Base-by-base conservation (phyloP, 2,888 invertebrate species). In the Colostygia pectinataria region DNA sequence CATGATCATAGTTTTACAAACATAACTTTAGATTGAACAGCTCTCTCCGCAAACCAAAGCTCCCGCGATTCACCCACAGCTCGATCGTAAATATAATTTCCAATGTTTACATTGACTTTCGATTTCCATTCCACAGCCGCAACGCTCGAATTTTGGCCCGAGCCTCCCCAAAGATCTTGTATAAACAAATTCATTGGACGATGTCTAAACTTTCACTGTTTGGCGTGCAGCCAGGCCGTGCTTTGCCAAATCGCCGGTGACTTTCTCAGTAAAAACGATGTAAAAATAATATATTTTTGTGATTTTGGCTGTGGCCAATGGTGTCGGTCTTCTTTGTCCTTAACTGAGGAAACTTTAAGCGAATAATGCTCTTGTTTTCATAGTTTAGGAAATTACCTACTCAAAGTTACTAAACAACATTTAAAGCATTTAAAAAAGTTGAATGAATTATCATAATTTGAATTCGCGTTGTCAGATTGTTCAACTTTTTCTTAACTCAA, bases 101-200 rank as follows among this genome's bases (percentile, higher is more conserved):
- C 71, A 74, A 74, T 79, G 82, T 83, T 81, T 79, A 76, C 76
- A 77, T 74, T 71, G 61, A 67, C 65, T 86, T 83, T 84, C 83
- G 68, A 71, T 81, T 78, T 79, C 74, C 68, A 68, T 68, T 61
- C 57, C 62, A 53, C 55, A 63, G 55, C 61, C 40, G 40, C 20
- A 39, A 27, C 39, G 40, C 46, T 62, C 62, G 62, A 74, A 71
- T 76, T 70, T 77, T 74, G 78, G 80, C 80, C 73, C 75, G 61
- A 59, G 65, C 63, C 69, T 57, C 55, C 56, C 53, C 37, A 60
- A 62, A 50, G 52, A 65, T 70, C 72, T 71, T 74, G 70, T 78
- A 80, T 77, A 85, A 85, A 85, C 81, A 84, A 83, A 82, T 80
- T 76, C 68, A 76, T 79, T 83, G 78, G 84, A 81, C 80, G 81